These are phyloP conservation scores for Donacobius atricapilla DNA, from an alignment of 2,113 vertebrate species.

Conservation along the genomic window DNA sequence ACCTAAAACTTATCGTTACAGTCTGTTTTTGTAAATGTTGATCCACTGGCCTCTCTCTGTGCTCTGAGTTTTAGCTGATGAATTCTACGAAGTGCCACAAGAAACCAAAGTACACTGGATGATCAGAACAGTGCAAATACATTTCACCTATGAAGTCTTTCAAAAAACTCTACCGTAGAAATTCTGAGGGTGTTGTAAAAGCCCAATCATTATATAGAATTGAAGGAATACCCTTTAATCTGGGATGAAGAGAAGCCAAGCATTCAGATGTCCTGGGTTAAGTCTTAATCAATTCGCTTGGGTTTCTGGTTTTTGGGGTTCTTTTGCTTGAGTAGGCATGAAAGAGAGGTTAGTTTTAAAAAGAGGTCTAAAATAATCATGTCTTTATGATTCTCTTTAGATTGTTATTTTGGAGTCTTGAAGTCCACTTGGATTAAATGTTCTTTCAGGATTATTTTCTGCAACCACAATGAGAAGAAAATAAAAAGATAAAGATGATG, in stretches of 20 bases:
- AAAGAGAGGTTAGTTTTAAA: neutral
- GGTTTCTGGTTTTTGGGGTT: rapidly evolving
- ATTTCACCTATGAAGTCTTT: neutral
- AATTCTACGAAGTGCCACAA: neutral
- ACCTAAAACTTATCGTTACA: neutral
- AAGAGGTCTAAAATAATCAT: neutral
- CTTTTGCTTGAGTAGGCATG: neutral
- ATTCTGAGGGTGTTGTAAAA: neutral
- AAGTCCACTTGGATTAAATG: neutral
- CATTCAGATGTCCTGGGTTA: neutral
- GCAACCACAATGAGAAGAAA: neutral
- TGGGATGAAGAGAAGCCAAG: neutral
- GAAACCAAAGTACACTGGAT: neutral
- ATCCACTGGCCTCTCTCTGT: neutral
- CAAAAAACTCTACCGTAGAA: neutral
- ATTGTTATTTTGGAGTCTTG: neutral
- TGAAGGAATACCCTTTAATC: neutral
- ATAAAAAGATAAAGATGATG: neutral
- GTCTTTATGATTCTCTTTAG: neutral
- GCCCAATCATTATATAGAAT: neutral
- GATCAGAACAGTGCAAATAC: neutral
- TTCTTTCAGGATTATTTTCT: neutral
- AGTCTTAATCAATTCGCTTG: neutral
- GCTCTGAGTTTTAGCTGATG: neutral
- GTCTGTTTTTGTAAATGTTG: neutral